Evolutionary conservation across 2,113 vertebrate species (phyloP).

Genomic region (Campylorhamphus procurvoides): DNA sequence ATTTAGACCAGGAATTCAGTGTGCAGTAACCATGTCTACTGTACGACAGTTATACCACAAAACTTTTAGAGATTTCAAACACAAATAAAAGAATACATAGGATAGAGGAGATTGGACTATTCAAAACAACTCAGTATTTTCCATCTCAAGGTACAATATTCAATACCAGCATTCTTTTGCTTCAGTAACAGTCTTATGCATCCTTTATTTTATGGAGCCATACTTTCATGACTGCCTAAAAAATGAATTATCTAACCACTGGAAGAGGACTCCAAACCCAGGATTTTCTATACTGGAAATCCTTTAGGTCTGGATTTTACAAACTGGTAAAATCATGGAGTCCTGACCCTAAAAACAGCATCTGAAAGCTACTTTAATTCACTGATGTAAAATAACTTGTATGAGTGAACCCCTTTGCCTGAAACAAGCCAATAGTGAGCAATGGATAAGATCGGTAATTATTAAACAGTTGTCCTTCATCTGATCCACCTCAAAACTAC

Average conservation of each 20-base stretch:
- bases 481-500: neutral
- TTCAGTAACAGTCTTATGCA: neutral
- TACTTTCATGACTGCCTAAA: neutral
- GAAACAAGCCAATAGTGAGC: neutral
- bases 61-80: neutral
- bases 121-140: neutral
- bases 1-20: neutral
- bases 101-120: neutral
- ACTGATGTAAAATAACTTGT: neutral
- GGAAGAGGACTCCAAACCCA: neutral
- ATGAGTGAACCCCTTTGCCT: neutral
- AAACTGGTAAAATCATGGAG: neutral
- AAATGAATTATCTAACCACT: neutral
- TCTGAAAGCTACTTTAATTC: neutral
- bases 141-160: neutral
- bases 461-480: neutral
- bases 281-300: neutral
- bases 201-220: neutral
- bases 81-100: neutral
- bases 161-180: neutral
- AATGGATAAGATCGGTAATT: neutral
- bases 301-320: neutral
- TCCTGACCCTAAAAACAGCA: neutral
- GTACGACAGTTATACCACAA: neutral
- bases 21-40: conserved; percentile 16